Evolutionary conservation across 2,888 invertebrate species (phyloP), one percentile per base, ranked within the genome.

Genomic region (Listrodromus nycthemerus): DNA sequence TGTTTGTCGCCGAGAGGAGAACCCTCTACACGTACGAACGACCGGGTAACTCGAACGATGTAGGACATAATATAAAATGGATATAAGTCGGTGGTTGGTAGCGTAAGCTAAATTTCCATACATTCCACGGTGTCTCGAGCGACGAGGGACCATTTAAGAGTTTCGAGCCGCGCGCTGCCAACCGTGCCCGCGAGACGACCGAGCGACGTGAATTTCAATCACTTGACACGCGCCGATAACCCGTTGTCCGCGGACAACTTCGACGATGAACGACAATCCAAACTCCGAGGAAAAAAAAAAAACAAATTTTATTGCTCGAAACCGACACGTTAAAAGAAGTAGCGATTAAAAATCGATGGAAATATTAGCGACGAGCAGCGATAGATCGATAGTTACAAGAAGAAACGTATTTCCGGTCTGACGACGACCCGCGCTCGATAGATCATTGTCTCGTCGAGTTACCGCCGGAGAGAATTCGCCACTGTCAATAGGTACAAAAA

Each of bases 81-180:
- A 61, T 61, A 61, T 61, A 61, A 61, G 61, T 61, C 61, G 27
- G 89, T 87, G 88, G 88, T 69, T 75, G 82, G 66, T 76, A 75
- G 80, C 63, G 73, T 61, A 80, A 75, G 63, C 41, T 70, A 82
- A 67, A 83, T 92, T 92, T 92, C 89, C 92, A 91, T 91, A 89
- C 92, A 92, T 92, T 92, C 92, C 91, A 88, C 85, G 86, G 84
- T 78, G 71, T 73, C 77, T 73, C 66, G 70, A 50, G 61, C 50
- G 50, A 30, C 41, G 33, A 67, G 69, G 77, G 88, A 89, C 90
- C 92, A 91, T 92, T 92, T 91, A 88, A 91, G 89, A 92, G 91
- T 91, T 92, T 91, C 90, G 90, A 86, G 90, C 88, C 81, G 83
- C 81, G 77, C 80, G 80, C 69, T 69, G 79, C 61, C 75, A 86